Evolutionary conservation across 2,888 invertebrate genomes (phyloP).

Genomic region (Amaurobius ferox): DNA sequence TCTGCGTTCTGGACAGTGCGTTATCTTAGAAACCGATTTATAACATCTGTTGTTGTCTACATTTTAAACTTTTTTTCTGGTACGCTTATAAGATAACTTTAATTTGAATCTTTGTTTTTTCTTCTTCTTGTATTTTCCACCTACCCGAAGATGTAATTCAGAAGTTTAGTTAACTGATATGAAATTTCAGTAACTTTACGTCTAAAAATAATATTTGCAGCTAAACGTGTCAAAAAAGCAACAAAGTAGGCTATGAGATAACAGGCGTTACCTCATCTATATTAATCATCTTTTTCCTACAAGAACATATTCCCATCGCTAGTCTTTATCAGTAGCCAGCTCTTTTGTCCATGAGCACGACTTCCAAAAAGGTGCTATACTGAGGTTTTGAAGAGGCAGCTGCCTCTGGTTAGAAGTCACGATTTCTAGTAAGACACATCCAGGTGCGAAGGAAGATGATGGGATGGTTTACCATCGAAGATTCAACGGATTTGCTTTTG

Average conservation of each 20-base stretch:
- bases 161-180: not conserved
- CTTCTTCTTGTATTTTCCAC: too few relatives aligned
- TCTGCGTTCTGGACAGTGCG: too few relatives aligned
- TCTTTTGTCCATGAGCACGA: conserved; percentile 15
- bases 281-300: conserved; percentile 10
- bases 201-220: not conserved
- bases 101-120: too few relatives aligned
- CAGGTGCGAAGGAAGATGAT: conserved; percentile 21
- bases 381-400: conserved; percentile 34
- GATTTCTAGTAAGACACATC: conserved; percentile 9
- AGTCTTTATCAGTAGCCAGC: conserved; percentile 18
- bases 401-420: conserved; percentile 39
- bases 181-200: not conserved
- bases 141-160: not conserved
- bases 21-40: too few relatives aligned
- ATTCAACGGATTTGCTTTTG: not conserved
- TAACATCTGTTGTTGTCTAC: too few relatives aligned
- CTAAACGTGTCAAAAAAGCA: not conserved
- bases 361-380: conserved; percentile 14
- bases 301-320: not conserved
- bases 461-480: not conserved
- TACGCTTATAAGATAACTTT: too few relatives aligned
- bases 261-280: not conserved
- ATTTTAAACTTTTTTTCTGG: too few relatives aligned
- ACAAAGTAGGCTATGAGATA: not conserved